Evolutionary conservation across 30 jellyfish, hydroid and myxozoan species (phyloP).

Genomic region (Sanderia malayensis): DNA sequence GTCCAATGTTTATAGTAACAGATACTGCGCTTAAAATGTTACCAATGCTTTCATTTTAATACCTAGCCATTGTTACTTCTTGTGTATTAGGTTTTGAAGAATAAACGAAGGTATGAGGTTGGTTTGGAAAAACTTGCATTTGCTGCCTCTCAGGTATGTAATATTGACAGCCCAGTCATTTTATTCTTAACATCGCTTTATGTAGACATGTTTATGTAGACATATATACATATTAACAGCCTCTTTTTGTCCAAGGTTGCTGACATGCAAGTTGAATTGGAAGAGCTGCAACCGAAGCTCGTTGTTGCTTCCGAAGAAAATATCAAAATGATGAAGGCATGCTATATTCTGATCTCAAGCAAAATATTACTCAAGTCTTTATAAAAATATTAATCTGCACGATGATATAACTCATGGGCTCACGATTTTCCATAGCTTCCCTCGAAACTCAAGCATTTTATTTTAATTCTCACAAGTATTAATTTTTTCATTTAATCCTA

Average conservation of each 20-base stretch:
- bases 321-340: conserved; percentile 89
- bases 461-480: no score
- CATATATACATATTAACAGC: no score
- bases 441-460: no score
- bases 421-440: no score
- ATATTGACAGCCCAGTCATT: no score
- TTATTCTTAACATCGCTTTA: no score
- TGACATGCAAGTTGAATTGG: conserved; percentile 95
- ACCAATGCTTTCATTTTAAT: not conserved
- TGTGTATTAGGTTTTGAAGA: conserved; percentile 63
- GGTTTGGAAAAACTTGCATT: conserved; percentile 95
- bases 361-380: not conserved
- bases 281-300: conserved; percentile 95
- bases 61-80: not conserved
- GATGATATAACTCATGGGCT: no score
- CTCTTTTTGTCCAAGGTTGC: no score
- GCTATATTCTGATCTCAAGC: not conserved
- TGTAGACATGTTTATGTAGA: no score
- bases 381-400: not conserved
- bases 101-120: conserved; percentile 88
- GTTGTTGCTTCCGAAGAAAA: conserved; percentile 98
- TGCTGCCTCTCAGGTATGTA: conserved; percentile 95
- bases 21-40: not conserved
- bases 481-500: no score
- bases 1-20: not conserved